Conservation (phyloP, 2,797 vertebrate genomes). For the Esox masquinongy region DNA sequence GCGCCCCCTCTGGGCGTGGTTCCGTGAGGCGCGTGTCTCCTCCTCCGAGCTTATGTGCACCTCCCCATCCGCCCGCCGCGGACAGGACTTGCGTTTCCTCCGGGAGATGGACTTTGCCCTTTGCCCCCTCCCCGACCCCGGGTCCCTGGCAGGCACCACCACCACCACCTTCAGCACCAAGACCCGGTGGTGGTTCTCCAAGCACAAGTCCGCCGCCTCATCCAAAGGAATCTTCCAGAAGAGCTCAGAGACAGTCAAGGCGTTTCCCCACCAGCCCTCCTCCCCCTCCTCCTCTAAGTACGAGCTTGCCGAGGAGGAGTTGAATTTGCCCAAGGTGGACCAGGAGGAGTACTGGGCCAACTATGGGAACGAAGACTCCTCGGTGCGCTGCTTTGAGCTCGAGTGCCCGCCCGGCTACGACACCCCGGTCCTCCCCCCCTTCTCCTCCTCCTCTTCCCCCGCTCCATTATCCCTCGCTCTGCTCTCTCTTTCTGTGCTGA, state of each 20-base stretch:
- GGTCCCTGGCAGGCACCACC: constrained; percentile 76
- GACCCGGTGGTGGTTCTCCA: constrained; percentile 80
- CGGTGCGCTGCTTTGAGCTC: constrained; percentile 74
- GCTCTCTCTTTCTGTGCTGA: constrained; percentile 56
- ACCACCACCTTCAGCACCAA: constrained; percentile 81
- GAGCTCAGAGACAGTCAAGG: constrained; percentile 68
- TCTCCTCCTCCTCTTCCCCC: constrained; percentile 40
- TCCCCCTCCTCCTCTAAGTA: constrained; percentile 69
- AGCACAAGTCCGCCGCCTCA: constrained; percentile 74
- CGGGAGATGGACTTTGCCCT: constrained; percentile 85
- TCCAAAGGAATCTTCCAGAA: constrained; percentile 75
- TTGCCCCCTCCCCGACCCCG: constrained; percentile 83
- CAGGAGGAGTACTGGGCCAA: constrained; percentile 87
- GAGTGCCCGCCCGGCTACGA: constrained; percentile 75
- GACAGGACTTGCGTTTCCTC: constrained; percentile 87
- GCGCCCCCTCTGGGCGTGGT: constrained; percentile 94
- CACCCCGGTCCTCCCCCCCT: constrained; percentile 55
- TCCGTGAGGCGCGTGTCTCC: constrained; percentile 86
- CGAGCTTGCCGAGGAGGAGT: constrained; percentile 81
- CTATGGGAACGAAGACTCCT: constrained; percentile 84
- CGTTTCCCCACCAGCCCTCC: constrained; percentile 64
- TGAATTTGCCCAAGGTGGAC: constrained; percentile 82
- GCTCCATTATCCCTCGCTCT: constrained; percentile 52
- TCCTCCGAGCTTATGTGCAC: constrained; percentile 88
- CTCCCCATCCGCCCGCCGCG: constrained; percentile 81